These are phyloP conservation scores for Tychaedon coryphoeus DNA, from an alignment of 2,113 vertebrate genomes.

Conservation along the genomic window DNA sequence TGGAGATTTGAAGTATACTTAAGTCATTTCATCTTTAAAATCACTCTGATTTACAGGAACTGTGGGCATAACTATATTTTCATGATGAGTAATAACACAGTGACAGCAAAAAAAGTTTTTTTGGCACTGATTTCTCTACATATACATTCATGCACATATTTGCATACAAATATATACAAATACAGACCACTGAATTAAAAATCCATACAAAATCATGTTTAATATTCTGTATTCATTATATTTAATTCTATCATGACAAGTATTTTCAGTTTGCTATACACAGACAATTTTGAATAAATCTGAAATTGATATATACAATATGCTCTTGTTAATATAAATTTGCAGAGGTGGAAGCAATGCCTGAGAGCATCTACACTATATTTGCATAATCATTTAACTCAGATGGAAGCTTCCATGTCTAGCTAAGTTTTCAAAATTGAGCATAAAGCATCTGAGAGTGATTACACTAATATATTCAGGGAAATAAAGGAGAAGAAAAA, in stretches of 20 bases:
- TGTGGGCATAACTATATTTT: background rate
- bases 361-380: background rate
- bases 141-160: background rate
- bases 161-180: background rate
- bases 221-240: background rate
- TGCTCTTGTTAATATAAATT: background rate
- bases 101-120: background rate
- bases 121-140: background rate
- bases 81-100: background rate
- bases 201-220: background rate
- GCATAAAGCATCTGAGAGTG: background rate
- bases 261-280: background rate
- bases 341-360: background rate
- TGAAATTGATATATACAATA: background rate
- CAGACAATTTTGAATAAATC: background rate
- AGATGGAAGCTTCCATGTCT: background rate
- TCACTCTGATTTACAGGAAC: background rate
- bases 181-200: background rate
- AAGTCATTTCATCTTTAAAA: slow-evolving; percentile 48
- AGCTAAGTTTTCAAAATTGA: slow-evolving; percentile 5
- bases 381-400: slow-evolving; percentile 32
- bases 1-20: slow-evolving; percentile 5
- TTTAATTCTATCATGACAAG: background rate
- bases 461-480: background rate
- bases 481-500: background rate